Base-by-base conservation (phyloP, 2,888 invertebrate genomes). In the Abrostola triplasia region DNA sequence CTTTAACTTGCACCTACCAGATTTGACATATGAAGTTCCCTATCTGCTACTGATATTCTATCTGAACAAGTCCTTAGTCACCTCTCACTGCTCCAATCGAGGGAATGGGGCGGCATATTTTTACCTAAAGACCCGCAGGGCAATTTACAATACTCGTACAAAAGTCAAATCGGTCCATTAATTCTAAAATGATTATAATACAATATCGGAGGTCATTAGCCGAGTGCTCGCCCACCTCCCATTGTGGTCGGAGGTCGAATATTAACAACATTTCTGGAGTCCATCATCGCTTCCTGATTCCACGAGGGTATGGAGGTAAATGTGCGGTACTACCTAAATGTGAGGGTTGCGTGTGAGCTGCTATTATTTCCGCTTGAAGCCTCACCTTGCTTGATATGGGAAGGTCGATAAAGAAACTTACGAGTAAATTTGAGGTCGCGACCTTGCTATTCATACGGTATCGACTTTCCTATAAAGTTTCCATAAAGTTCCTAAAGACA, bases 301-400 rank as follows among this genome's bases (percentile, higher is more conserved):
- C 62, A 63, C 68, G 72, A 70, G 67, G 70, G 68, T 75, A 67
- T 65, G 57, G 59, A 67, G 65, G 60, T 63, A 67, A 68, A 58
- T 61, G 73, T 71, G 50, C 40, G 59, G 54, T 67, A 70, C 76
- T 78, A 53, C 64, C 64, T 58, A 87, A 90, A 90, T 87, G 88
- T 73, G 77, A 80, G 77, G 80, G 83, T 92, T 86, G 92, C 91
- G 90, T 90, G 92, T 87, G 76, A 75, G 83, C 70, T 73, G 83
- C 84, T 83, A 90, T 90, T 90, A 91, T 87, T 85, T 87, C 88
- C 89, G 83, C 75, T 76, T 77, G 66, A 76, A 82, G 83, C 84
- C 88, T 91, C 89, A 87, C 92, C 90, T 91, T 87, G 87, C 82
- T 79, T 77, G 86, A 85, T 88, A 88, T 82, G 83, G 82, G 80